phyloP scores from a whole-genome alignment of 1,140 invertebrate genomes.

The Cylas formicarius region DNA sequence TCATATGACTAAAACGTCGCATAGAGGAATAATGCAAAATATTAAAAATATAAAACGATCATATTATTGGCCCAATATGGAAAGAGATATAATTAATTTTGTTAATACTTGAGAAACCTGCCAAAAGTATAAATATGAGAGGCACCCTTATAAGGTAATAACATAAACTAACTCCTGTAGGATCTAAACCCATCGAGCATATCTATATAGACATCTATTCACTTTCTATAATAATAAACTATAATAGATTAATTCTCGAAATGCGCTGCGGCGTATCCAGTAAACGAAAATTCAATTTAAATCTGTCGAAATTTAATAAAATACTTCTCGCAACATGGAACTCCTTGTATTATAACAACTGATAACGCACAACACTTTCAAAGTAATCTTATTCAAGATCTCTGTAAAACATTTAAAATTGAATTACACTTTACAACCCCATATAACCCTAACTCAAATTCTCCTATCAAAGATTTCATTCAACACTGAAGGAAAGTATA shows the following conservation, averaged over 20 bases:
- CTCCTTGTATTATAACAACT: conserved; percentile 2
- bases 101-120: conserved; percentile 8
- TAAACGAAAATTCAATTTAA: conserved; percentile 2
- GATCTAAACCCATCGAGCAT: conserved; percentile 5
- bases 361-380: conserved; percentile 4
- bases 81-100: conserved; percentile 7
- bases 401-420: too few relatives aligned
- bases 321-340: conserved; percentile 5
- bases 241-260: conserved; percentile 18
- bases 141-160: conserved; percentile 1
- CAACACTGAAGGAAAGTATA: conserved; percentile 4
- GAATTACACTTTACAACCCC: too few relatives aligned
- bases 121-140: conserved; percentile 5
- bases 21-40: conserved; percentile 3
- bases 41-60: conserved; percentile 2
- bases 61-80: conserved; percentile 8
- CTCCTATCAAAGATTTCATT: too few relatives aligned
- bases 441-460: too few relatives aligned
- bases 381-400: conserved; percentile 6
- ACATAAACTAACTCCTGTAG: conserved; percentile 4
- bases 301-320: conserved; percentile 8
- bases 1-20: conserved; percentile 4
- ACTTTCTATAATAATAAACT: conserved; percentile 11
- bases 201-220: neutral
- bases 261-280: conserved; percentile 13